A percentile compares a stretch with the other conserved stretches of the same genome.
These are phyloP conservation scores for Butorides virescens DNA, from an alignment of 2,113 vertebrate species.

Conservation along the genomic window DNA sequence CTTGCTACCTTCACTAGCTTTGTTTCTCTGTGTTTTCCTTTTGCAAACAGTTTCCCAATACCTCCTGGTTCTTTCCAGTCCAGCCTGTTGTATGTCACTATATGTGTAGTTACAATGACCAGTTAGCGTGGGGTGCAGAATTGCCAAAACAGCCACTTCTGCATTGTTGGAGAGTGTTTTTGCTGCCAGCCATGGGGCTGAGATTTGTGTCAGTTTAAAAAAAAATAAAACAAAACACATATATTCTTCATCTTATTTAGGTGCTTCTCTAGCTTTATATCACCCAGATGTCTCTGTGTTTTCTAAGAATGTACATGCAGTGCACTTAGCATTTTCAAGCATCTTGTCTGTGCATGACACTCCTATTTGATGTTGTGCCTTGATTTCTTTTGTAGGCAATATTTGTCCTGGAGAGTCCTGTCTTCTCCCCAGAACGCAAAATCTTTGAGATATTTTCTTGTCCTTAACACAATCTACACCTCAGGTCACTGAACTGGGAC, in stretches of 20 bases:
- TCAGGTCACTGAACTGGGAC: not conserved
- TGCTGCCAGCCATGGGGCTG: not conserved
- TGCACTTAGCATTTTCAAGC: not conserved
- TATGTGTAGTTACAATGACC: not conserved
- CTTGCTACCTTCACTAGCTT: not conserved
- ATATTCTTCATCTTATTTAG: not conserved
- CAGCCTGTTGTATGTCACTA: not conserved
- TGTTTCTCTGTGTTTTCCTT: not conserved
- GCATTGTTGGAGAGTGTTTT: not conserved
- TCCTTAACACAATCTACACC: not conserved
- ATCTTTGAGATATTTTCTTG: not conserved
- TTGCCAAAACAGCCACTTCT: not conserved
- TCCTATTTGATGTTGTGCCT: not conserved
- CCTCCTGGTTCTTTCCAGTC: not conserved
- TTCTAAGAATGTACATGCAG: not conserved
- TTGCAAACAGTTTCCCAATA: not conserved
- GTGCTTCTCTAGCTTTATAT: not conserved
- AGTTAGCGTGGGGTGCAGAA: not conserved
- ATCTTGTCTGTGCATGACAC: not conserved
- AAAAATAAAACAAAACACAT: not conserved
- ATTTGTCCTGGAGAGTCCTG: not conserved
- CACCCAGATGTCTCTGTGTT: not conserved
- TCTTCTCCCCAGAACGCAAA: not conserved
- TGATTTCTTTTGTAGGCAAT: not conserved
- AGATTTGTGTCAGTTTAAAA: not conserved